Evolutionary conservation across 2,113 vertebrate genomes (phyloP).

Genomic region (Aegithalos caudatus): DNA sequence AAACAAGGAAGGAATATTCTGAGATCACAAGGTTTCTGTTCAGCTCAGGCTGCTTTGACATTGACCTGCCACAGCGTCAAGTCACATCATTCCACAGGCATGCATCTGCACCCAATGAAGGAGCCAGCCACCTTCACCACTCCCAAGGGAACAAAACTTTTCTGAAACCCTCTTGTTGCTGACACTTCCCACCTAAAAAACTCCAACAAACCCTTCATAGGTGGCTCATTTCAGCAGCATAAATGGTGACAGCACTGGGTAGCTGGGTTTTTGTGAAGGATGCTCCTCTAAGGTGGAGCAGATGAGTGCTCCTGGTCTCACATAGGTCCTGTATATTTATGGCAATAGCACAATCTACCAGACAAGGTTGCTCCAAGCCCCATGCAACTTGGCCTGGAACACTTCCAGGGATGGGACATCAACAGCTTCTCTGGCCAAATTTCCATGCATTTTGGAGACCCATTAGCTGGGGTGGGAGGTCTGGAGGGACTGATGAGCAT

Average conservation of each 20-base stretch:
- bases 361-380: neutral
- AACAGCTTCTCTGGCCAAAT: neutral
- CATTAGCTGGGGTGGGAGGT: neutral
- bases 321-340: accelerated
- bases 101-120: accelerated
- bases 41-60: neutral
- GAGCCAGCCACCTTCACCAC: neutral
- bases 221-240: neutral
- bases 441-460: neutral
- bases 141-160: neutral
- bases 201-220: accelerated
- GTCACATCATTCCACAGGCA: neutral
- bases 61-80: accelerated
- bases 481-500: neutral
- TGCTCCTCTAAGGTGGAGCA: neutral
- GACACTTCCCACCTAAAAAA: neutral
- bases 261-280: neutral
- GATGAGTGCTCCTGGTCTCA: neutral
- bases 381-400: neutral
- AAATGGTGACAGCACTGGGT: neutral
- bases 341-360: neutral
- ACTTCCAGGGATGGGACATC: neutral
- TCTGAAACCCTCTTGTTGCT: neutral
- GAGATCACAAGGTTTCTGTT: neutral
- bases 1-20: neutral